A percentile compares a stretch with the other conserved stretches of the same genome.
These are phyloP conservation scores for Phyllotreta striolata DNA, from an alignment of 2,888 invertebrate species.

Conservation along the genomic window DNA sequence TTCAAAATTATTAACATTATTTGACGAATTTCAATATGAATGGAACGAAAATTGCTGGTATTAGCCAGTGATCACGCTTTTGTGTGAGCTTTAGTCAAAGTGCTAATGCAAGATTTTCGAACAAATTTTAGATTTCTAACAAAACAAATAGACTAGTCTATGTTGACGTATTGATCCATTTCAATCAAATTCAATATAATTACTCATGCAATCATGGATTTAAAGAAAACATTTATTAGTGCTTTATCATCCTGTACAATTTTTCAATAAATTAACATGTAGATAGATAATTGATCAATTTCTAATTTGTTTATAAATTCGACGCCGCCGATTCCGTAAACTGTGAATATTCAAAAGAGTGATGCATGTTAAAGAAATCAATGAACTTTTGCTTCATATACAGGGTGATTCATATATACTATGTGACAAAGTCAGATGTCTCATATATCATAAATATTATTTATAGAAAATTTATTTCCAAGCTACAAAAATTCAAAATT, in stretches of 20 bases:
- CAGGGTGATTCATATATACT: no score
- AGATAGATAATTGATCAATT: no score
- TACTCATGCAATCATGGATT: no score
- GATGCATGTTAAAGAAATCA: slow-evolving; percentile 28
- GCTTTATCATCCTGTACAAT: neutral
- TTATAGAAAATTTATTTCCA: no score
- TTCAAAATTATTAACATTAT: slow-evolving; percentile 4
- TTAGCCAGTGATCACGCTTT: slow-evolving; percentile 9
- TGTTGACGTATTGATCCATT: no score
- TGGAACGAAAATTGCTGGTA: slow-evolving; percentile 5
- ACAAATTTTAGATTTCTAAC: no score
- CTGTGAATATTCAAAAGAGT: slow-evolving; percentile 27
- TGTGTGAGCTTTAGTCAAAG: neutral
- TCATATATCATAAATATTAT: no score
- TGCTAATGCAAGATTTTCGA: neutral
- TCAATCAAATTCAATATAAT: no score
- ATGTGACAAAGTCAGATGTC: no score
- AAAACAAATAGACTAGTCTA: no score
- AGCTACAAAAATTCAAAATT: no score
- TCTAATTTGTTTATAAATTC: slow-evolving; percentile 28
- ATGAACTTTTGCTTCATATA: slow-evolving; percentile 24
- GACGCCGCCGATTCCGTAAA: slow-evolving; percentile 23
- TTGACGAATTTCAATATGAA: slow-evolving; percentile 5
- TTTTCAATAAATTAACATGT: neutral
- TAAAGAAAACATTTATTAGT: neutral